Conservation (phyloP, 2,113 vertebrate species). For the Oreochromis aureus region DNA sequence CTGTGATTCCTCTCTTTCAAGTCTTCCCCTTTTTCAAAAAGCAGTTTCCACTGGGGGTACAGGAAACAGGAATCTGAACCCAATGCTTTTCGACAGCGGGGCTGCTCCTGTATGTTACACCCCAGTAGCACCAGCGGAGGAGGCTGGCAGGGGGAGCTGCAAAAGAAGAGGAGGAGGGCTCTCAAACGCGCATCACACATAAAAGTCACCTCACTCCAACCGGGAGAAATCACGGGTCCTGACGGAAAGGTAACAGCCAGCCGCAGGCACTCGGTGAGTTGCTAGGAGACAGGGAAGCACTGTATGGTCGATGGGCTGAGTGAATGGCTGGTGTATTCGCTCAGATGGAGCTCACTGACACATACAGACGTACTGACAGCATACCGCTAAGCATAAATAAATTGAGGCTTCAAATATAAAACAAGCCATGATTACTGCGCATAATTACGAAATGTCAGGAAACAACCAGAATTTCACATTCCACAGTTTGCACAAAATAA, state of each 20-base stretch:
- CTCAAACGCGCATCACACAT: constrained; percentile 62
- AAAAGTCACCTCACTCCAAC: constrained; percentile 67
- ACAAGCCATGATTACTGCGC: neutral
- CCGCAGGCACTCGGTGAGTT: constrained; percentile 58
- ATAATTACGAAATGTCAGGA: neutral
- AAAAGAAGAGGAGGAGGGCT: constrained; percentile 1
- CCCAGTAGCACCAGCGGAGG: constrained; percentile 41
- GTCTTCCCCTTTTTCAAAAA: constrained; percentile 62
- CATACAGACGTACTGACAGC: constrained; percentile 32
- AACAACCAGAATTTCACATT: neutral
- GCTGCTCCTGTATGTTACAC: constrained; percentile 46
- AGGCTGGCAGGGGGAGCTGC: neutral
- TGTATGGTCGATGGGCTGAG: constrained; percentile 37
- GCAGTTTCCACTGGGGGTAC: constrained; percentile 50
- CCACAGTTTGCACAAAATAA: neutral
- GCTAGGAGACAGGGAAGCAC: constrained; percentile 65
- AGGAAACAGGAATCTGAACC: constrained; percentile 59
- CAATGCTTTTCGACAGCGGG: constrained; percentile 65
- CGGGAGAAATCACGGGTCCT: constrained; percentile 56
- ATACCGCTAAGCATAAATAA: constrained; percentile 30
- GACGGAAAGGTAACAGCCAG: constrained; percentile 66
- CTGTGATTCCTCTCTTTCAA: constrained; percentile 64
- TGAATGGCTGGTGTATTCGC: constrained; percentile 29
- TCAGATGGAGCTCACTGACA: constrained; percentile 54
- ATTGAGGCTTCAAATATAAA: neutral